phyloP scores from a whole-genome alignment of 2,113 vertebrate genomes.

The Apaloderma vittatum region DNA sequence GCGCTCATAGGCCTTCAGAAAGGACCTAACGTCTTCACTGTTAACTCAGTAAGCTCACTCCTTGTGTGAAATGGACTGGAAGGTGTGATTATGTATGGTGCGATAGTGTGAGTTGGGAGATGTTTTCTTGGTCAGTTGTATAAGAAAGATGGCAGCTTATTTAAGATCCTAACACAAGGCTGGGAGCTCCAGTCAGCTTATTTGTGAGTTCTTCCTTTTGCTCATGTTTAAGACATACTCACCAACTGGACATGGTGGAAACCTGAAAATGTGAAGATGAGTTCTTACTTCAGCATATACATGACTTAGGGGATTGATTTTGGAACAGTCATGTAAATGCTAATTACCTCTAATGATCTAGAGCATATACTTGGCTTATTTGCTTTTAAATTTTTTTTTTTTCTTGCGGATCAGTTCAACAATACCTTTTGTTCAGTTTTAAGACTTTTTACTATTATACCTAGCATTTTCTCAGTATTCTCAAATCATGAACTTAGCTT shows the following conservation, averaged over 20 bases:
- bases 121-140: background rate
- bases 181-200: rapidly evolving
- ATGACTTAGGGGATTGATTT: background rate
- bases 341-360: background rate
- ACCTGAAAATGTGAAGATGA: background rate
- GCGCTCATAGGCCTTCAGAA: rapidly evolving
- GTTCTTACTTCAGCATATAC: background rate
- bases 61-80: background rate
- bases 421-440: background rate
- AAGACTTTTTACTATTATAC: background rate
- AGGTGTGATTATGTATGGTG: background rate
- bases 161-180: background rate
- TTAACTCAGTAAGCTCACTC: background rate
- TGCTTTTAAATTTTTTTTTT: background rate
- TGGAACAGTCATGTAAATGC: background rate
- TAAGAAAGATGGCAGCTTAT: background rate
- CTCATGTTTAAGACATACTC: background rate
- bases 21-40: background rate
- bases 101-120: background rate
- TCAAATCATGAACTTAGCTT: background rate
- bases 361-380: background rate
- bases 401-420: background rate
- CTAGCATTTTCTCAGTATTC: background rate
- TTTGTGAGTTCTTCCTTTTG: background rate
- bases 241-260: background rate